Conservation (phyloP, 2,888 invertebrate species). For the Amphiduros pacificus region DNA sequence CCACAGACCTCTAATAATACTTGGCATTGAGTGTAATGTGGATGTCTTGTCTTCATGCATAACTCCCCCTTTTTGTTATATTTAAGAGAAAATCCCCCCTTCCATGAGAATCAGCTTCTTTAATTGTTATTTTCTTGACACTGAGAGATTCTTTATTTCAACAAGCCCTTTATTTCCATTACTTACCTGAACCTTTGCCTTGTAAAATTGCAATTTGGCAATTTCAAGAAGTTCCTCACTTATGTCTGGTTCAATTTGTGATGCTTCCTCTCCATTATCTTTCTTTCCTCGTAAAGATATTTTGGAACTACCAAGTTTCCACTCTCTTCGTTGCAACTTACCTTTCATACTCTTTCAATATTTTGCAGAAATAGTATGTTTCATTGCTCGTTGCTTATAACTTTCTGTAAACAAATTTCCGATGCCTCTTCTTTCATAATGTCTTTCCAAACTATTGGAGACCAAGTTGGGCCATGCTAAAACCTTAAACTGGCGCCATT, state of each 20-base stretch:
- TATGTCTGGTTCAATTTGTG: not conserved
- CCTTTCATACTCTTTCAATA: too few relatives aligned
- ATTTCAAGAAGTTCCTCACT: not conserved
- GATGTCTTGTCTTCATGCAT: not conserved
- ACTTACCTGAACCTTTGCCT: not conserved
- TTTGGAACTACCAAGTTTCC: not conserved
- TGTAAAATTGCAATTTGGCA: not conserved
- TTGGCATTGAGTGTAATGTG: not conserved
- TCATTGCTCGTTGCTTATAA: too few relatives aligned
- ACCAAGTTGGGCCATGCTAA: not conserved
- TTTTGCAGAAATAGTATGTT: too few relatives aligned
- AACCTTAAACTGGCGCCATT: too few relatives aligned
- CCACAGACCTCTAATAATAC: not conserved
- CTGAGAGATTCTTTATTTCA: not conserved
- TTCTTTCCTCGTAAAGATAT: not conserved
- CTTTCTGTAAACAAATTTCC: too few relatives aligned
- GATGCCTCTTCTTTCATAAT: too few relatives aligned
- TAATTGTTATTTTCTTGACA: not conserved
- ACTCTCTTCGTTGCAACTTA: not conserved
- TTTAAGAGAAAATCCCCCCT: not conserved
- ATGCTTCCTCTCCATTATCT: not conserved
- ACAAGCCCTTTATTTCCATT: not conserved
- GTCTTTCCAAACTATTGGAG: too few relatives aligned
- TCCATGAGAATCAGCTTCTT: not conserved
- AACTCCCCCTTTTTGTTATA: not conserved